Evolutionary conservation across 2,113 vertebrate species (phyloP), one percentile per base, ranked within the genome.

Genomic region (Marmota flaviventris): DNA sequence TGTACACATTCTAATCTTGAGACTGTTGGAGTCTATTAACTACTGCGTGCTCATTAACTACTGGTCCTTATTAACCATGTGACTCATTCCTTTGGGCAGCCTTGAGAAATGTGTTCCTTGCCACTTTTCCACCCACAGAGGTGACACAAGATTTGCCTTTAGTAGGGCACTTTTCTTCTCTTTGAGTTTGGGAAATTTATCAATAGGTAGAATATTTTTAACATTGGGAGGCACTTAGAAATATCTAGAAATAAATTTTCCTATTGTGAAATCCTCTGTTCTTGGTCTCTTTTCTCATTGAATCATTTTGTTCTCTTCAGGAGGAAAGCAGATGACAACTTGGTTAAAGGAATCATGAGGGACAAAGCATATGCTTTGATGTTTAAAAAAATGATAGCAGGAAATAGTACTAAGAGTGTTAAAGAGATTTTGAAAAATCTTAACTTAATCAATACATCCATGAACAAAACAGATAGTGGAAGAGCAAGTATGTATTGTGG

Each of bases 181-280:
- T n/a, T 79, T 84, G 29, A 82, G 45, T 70, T 82, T 53, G 58
- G 8, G 39, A 93, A 48, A 70, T 70, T 58, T 65, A 58, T 72
- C 51, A 86, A 14, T 34, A 48, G 6, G 24, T 27, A 13, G 9
- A 63, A 61, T 45, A 63, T 63, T 63, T 63, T 63, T 27, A 63
- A 63, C 61, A 63, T 96, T 48, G 3, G 7, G 12, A 42, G 63
- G 29, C 6, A 85, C 53, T 94, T 61, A 51, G 58, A 81, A 87
- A 76, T 56, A 85, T 89, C 67, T 85, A 86, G n/a, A 89, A 94
- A 84, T 69, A 11, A 11, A 84, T 85, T 76, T 70, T 88, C 22
- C 24, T 53, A 27, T 51, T 94, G 34, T 76, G 12, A 79, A 76
- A 39, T 65, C 16, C 14, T 84, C 2, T 91, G 53, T 86, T 76